Conservation (phyloP, 2,113 vertebrate genomes). For the Eudorcas thomsonii region DNA sequence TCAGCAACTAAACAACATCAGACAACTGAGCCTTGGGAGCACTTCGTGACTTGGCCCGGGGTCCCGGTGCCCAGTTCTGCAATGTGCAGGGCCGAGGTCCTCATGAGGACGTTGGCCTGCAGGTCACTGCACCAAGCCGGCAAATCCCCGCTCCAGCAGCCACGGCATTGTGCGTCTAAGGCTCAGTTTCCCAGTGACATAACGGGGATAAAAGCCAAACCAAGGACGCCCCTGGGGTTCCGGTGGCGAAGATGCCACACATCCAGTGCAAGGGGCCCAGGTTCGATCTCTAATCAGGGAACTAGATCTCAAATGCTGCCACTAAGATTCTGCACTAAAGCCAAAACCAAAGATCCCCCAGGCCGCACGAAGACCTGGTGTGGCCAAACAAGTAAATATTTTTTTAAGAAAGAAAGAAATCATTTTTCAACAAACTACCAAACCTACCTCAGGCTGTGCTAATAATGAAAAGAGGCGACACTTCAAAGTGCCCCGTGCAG, state of each 20-base stretch:
- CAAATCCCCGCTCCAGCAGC: background rate
- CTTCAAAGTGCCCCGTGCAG: fast-evolving
- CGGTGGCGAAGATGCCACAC: background rate
- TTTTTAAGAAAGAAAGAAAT: background rate
- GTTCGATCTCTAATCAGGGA: background rate
- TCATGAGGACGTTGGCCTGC: fast-evolving
- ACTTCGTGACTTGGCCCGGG: background rate
- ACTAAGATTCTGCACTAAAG: background rate
- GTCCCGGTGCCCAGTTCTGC: background rate
- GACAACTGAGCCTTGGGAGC: background rate
- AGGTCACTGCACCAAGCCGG: background rate
- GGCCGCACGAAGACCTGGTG: background rate
- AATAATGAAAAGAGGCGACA: background rate
- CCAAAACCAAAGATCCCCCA: background rate
- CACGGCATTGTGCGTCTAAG: fast-evolving
- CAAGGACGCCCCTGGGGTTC: background rate
- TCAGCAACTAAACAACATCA: background rate
- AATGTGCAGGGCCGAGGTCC: background rate
- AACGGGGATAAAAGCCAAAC: background rate
- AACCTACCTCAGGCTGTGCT: background rate
- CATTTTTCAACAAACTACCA: background rate
- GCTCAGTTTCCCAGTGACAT: background rate
- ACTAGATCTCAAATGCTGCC: background rate
- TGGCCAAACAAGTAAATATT: background rate
- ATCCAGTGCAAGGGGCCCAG: background rate